A percentile compares a stretch with the other conserved stretches of the same genome.
Conservation (phyloP, 2,888 invertebrate genomes). For the Arrhopalites spinosus region DNA sequence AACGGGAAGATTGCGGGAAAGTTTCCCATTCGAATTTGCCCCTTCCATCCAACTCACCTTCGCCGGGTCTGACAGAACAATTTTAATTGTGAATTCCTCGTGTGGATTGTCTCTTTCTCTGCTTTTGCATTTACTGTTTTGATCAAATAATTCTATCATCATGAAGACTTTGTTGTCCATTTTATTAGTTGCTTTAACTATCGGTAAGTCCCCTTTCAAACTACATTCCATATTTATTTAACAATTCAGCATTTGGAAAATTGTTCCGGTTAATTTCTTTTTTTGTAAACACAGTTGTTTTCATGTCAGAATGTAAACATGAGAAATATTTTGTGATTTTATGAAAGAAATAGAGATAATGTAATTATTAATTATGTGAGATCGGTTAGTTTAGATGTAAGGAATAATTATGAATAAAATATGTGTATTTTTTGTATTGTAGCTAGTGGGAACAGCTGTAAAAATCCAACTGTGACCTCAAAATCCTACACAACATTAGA, state of each 20-base stretch:
- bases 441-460: slow-evolving; percentile 45
- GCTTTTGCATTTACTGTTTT: background rate
- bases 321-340: too few species aligned
- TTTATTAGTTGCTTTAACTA: slow-evolving; percentile 1
- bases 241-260: background rate
- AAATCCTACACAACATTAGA: slow-evolving; percentile 88
- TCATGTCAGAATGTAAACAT: background rate
- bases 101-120: background rate
- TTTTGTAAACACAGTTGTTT: background rate
- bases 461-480: slow-evolving; percentile 68
- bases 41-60: too few species aligned
- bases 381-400: too few species aligned
- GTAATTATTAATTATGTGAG: too few species aligned
- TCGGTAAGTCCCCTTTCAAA: background rate
- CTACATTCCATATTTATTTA: background rate
- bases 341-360: too few species aligned
- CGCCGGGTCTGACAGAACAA: too few species aligned
- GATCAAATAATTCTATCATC: background rate
- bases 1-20: too few species aligned
- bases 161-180: slow-evolving; percentile 6
- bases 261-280: background rate
- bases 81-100: too few species aligned
- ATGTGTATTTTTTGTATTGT: background rate
- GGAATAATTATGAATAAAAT: background rate
- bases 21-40: too few species aligned